phyloP scores from a whole-genome alignment of 2,888 invertebrate species.

The Drosophila paranaensis region DNA sequence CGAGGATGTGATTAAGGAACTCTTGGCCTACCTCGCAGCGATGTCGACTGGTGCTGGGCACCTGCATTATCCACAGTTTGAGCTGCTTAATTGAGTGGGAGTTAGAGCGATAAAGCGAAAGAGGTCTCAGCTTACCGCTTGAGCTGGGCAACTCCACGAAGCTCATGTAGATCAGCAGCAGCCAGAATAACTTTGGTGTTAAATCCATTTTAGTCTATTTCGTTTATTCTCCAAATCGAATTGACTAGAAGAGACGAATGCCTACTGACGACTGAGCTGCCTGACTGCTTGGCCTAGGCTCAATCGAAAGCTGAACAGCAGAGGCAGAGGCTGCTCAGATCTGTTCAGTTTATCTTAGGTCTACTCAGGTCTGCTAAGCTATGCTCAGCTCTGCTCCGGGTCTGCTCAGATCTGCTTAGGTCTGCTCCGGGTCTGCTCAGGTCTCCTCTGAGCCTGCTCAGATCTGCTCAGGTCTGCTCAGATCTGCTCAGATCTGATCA shows the following conservation, averaged over 20 bases:
- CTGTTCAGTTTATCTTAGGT: no score
- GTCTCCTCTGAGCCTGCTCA: no score
- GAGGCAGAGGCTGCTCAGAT: no score
- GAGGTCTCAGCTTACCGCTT: neutral
- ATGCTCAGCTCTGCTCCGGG: no score
- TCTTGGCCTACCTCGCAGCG: neutral
- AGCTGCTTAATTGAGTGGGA: neutral
- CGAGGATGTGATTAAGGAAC: neutral
- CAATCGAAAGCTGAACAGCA: neutral
- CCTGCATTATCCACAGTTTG: neutral
- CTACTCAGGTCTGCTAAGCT: no score
- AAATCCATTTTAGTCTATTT: neutral
- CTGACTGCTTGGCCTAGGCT: neutral
- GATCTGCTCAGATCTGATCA: no score
- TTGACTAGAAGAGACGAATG: neutral
- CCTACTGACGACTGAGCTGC: no score
- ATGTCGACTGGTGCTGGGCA: no score
- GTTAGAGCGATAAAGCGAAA: no score
- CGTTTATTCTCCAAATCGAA: neutral
- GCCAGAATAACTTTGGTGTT: neutral
- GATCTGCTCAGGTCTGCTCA: no score
- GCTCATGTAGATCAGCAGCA: constrained; percentile 2
- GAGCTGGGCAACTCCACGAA: neutral
- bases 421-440: no score
- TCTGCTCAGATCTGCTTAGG: no score